phyloP scores from a whole-genome alignment of 2,888 invertebrate species.

The Baronia brevicornis region DNA sequence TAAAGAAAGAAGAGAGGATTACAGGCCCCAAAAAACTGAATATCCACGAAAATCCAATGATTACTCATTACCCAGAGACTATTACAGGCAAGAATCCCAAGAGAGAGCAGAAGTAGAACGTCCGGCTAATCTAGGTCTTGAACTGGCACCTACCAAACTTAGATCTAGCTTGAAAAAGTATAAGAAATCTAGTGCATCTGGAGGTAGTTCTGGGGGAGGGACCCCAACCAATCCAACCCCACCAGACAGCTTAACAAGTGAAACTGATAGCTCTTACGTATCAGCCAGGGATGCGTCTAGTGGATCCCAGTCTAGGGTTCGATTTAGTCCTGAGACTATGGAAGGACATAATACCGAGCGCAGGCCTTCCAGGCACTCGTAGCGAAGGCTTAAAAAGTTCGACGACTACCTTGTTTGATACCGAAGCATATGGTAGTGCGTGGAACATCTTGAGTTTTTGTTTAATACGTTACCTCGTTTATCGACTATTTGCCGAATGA shows the following conservation, averaged over 20 bases:
- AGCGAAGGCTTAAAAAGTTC: constrained; percentile 69
- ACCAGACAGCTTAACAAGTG: constrained; percentile 89
- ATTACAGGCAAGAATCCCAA: constrained; percentile 51
- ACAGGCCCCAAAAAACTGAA: constrained; percentile 46
- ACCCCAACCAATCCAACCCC: constrained; percentile 91
- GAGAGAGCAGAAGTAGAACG: constrained; percentile 55
- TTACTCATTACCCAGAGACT: constrained; percentile 56
- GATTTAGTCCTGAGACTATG: constrained; percentile 85
- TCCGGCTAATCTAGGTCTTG: constrained; percentile 75
- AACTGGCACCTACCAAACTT: constrained; percentile 79
- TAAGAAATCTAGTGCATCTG: constrained; percentile 70
- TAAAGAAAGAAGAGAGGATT: constrained; percentile 44
- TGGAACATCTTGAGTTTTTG: too few species aligned
- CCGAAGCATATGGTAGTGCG: constrained; percentile 22
- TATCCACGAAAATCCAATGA: constrained; percentile 54
- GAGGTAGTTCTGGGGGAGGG: constrained; percentile 78
- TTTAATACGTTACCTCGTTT: too few species aligned
- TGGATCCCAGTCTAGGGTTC: constrained; percentile 82
- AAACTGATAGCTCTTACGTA: constrained; percentile 89
- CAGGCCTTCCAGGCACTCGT: constrained; percentile 52
- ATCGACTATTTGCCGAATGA: too few species aligned
- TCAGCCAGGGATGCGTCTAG: constrained; percentile 86
- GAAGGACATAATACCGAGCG: constrained; percentile 59
- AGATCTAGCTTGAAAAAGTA: constrained; percentile 88
- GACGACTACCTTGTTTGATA: constrained; percentile 68